Base-by-base conservation (phyloP, 2,888 invertebrate species). In the Amiota minor region DNA sequence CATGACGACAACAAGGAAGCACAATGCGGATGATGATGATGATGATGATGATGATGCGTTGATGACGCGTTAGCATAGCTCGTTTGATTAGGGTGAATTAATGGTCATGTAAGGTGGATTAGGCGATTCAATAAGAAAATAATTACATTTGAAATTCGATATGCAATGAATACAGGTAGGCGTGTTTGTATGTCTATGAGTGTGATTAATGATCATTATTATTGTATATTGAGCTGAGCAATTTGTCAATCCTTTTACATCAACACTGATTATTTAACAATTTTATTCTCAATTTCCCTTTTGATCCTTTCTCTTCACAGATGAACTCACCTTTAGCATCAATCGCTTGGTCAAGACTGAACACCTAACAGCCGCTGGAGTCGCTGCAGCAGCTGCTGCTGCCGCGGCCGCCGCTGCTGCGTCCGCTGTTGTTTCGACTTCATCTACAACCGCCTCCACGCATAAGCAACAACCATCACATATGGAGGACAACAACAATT, bases 281-380 rank as follows among this genome's bases (percentile, higher is more conserved):
- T 50, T n/a, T 35, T 35, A 35, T 35, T 35, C 6, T 35, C 35
- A 35, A 35, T 35, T 35, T 35, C 35, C 6, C 35, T 8, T 6
- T 35, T 35, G 4, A 35, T 35, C 35, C 2, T 67, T 73, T 72
- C 14, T 47, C 45, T 23, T 81, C 92, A 4, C 93, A 96, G 96
- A 95, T 86, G 93, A 94, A 88, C 93, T 96, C 85, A 95, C 96
- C 85, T 96, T 96, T 85, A 95, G 96, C 75, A 94, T 96, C 84
- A 95, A 93, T 89, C 93, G 96, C 75, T 90, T 96, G 80, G 95
- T 96, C 78, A 89, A 89, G 86, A 86, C 86, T 82, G 89, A 89
- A 81, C 87, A 86, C 72, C 81, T 88, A 69, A 80, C 92, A 80
- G 92, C 92, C 56, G 91, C 91, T 47, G 91, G 91, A 74, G 92